A percentile compares a stretch with the other conserved stretches of the same genome.
These are phyloP conservation scores for Caenorhabditis latens DNA, from an alignment of 1,140 invertebrate genomes.

Conservation along the genomic window DNA sequence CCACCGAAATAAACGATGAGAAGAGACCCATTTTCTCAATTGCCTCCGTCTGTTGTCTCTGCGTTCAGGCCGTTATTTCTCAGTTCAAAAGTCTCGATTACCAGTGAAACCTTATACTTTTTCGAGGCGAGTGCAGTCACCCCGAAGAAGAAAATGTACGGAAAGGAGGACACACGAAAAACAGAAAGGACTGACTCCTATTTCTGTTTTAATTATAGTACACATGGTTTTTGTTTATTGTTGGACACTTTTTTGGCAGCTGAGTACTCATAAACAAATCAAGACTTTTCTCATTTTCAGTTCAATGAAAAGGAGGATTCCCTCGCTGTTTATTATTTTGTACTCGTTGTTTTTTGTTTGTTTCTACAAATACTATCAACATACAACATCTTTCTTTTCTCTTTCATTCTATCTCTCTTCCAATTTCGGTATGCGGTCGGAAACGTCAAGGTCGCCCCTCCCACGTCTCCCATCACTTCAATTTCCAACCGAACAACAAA, in stretches of 20 bases:
- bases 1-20: conserved; percentile 55
- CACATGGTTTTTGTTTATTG: conserved; percentile 8
- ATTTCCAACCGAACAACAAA: conserved; percentile 52
- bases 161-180: background rate
- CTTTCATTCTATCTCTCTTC: conserved; percentile 24
- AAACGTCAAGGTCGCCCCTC: conserved; percentile 45
- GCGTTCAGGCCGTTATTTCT: conserved; percentile 9
- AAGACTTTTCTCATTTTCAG: background rate
- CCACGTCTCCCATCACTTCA: background rate
- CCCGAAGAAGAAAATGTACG: background rate
- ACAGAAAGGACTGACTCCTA: background rate
- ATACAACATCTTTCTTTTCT: background rate
- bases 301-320: background rate
- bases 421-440: conserved; percentile 50
- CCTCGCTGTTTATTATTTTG: background rate
- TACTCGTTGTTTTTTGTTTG: background rate
- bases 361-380: background rate
- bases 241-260: background rate
- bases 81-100: conserved; percentile 48
- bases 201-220: conserved; percentile 50
- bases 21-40: conserved; percentile 54
- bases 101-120: conserved; percentile 53
- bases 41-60: conserved; percentile 45
- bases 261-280: background rate
- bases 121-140: conserved; percentile 40